Conservation (phyloP, 2,888 invertebrate species). For the Chaetoderma sp. region DNA sequence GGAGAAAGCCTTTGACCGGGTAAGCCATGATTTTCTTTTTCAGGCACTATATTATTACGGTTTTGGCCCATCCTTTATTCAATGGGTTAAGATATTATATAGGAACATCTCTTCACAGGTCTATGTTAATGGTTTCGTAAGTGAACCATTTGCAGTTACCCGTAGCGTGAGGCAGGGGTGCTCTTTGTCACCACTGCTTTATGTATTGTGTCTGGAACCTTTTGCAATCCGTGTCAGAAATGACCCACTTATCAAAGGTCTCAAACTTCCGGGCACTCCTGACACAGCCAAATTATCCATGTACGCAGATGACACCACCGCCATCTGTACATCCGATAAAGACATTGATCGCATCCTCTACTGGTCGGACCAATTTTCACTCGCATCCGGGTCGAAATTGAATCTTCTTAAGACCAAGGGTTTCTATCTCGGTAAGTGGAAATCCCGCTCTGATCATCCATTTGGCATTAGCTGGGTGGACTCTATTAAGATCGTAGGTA, state of each 20-base stretch:
- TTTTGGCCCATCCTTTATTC: constrained; percentile 34
- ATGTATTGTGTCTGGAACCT: constrained; percentile 16
- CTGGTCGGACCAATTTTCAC: constrained; percentile 8
- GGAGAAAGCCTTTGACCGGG: constrained; percentile 44
- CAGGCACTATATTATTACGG: constrained; percentile 33
- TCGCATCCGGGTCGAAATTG: constrained; percentile 31
- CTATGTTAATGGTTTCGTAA: constrained; percentile 7
- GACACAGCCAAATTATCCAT: constrained; percentile 7
- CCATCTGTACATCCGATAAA: constrained; percentile 11
- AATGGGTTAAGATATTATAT: constrained; percentile 40
- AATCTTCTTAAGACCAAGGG: constrained; percentile 35
- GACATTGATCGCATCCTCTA: constrained; percentile 7
- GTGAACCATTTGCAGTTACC: constrained; percentile 3
- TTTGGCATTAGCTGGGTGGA: constrained; percentile 30
- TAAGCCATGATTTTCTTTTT: constrained; percentile 37
- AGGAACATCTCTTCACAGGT: constrained; percentile 1
- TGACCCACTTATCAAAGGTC: constrained; percentile 16
- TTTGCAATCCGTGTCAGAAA: constrained; percentile 3
- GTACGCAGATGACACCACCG: constrained; percentile 21
- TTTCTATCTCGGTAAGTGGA: constrained; percentile 37
- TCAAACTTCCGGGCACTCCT: constrained; percentile 17
- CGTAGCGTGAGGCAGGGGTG: constrained; percentile 22
- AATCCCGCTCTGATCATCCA: constrained; percentile 32
- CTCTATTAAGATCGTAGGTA: background rate
- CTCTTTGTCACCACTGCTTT: constrained; percentile 6